Evolutionary conservation across 2,888 invertebrate genomes (phyloP).

Genomic region (Elaeidobius kamerunicus): DNA sequence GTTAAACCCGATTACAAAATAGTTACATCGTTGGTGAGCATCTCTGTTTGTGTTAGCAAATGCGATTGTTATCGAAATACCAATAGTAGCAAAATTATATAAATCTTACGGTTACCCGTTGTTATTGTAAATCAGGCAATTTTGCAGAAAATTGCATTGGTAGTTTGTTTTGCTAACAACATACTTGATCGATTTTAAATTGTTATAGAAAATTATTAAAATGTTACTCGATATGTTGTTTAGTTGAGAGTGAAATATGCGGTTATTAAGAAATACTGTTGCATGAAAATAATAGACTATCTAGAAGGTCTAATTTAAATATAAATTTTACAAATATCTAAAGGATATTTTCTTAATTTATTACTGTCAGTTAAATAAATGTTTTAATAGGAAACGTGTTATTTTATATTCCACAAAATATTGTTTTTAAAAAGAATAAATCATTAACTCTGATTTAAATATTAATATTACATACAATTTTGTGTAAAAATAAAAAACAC

Average conservation of each 20-base stretch:
- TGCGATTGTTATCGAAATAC: slow-evolving; percentile 25
- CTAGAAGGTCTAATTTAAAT: background rate
- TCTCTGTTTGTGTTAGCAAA: slow-evolving; percentile 19
- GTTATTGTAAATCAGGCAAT: slow-evolving; percentile 20
- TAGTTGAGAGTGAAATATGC: slow-evolving; percentile 4
- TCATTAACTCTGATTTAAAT: no score
- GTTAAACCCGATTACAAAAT: slow-evolving; percentile 21
- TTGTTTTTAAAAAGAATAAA: no score
- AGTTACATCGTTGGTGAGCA: slow-evolving; percentile 20
- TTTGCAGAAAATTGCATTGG: slow-evolving; percentile 13
- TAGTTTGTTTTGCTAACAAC: slow-evolving; percentile 15
- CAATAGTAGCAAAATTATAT: slow-evolving; percentile 29
- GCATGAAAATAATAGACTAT: background rate
- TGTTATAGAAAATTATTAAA: slow-evolving; percentile 16
- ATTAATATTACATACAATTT: no score
- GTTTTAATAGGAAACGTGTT: no score
- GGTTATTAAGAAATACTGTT: background rate
- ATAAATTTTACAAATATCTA: background rate
- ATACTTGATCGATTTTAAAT: slow-evolving; percentile 18
- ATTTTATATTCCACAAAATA: no score
- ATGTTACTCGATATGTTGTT: slow-evolving; percentile 8
- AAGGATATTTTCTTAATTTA: no score
- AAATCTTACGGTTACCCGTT: slow-evolving; percentile 17
- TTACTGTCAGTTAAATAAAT: no score
- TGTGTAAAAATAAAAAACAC: no score